Percentiles rank a stretch among this genome's conserved stretches.
phyloP scores from a whole-genome alignment of 2,113 vertebrate species.

The Gulo gulo region DNA sequence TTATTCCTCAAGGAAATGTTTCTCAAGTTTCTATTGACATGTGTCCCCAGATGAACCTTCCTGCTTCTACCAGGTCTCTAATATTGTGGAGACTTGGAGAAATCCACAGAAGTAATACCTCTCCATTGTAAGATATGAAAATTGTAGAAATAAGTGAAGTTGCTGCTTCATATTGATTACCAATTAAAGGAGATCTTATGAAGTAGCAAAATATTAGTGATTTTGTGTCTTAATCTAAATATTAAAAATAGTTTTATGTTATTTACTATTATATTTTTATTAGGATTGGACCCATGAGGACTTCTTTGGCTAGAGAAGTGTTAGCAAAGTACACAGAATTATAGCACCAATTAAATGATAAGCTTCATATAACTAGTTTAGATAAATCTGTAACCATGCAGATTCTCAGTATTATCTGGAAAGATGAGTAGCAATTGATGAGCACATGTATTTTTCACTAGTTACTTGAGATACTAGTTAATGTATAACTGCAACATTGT shows the following conservation, averaged over 20 bases:
- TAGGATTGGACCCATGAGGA: not conserved
- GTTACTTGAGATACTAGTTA: not conserved
- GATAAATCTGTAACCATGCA: not conserved
- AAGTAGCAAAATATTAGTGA: not conserved
- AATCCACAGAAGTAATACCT: not conserved
- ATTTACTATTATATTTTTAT: not conserved
- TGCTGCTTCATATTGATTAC: not conserved
- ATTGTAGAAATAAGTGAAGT: not conserved
- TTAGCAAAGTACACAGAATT: not conserved
- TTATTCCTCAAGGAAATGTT: not conserved
- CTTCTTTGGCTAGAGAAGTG: not conserved
- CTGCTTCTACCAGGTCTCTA: not conserved
- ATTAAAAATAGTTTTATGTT: not conserved
- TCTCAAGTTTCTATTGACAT: not conserved
- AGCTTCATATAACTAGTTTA: not conserved
- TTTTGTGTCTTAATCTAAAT: constrained; percentile 3
- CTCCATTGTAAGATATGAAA: not conserved
- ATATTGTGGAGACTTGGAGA: not conserved
- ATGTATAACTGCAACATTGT: not conserved
- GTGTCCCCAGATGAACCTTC: not conserved
- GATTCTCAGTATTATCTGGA: not conserved
- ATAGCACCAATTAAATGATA: not conserved
- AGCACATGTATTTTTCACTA: not conserved
- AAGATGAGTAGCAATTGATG: not conserved
- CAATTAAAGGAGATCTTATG: not conserved